Percentiles rank a stretch among this genome's conserved stretches.
phyloP scores from a whole-genome alignment of 37 sponge, comb jelly and placozoan species.

The Agelas oroides region DNA sequence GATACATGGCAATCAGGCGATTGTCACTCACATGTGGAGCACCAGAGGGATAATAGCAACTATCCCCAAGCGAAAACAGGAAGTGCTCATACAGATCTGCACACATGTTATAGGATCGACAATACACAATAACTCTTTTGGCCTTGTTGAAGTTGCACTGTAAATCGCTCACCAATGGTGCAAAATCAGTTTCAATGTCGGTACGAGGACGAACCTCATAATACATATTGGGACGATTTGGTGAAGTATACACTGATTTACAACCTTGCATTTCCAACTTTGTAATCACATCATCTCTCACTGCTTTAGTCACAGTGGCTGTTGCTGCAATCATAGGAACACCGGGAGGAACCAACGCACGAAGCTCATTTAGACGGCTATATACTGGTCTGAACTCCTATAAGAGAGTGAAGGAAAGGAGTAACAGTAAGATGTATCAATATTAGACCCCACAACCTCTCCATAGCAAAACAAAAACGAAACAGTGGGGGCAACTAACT shows the following conservation, averaged over 20 bases:
- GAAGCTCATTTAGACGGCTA: constrained; percentile 28
- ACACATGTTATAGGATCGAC: no score
- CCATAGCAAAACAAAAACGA: no score
- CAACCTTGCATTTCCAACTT: constrained; percentile 35
- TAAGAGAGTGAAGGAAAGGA: not conserved
- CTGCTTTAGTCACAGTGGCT: constrained; percentile 30
- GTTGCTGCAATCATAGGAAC: constrained; percentile 42
- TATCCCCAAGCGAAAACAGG: no score
- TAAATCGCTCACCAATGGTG: no score
- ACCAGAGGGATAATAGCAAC: constrained; percentile 48
- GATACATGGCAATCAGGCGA: no score
- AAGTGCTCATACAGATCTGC: no score
- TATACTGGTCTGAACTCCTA: constrained; percentile 53
- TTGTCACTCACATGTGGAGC: constrained; percentile 31
- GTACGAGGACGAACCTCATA: no score
- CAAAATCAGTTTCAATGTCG: constrained; percentile 1
- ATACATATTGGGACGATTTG: constrained; percentile 34
- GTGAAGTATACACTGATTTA: not conserved
- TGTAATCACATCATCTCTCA: constrained; percentile 15
- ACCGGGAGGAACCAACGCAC: no score
- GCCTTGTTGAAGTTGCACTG: no score
- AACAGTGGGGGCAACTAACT: no score
- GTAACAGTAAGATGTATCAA: not conserved
- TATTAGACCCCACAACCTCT: not conserved
- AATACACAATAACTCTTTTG: no score